Percentiles rank a stretch among this genome's conserved stretches.
Evolutionary conservation across 2,888 invertebrate genomes (phyloP).

Genomic region (Branchellion lobata): DNA sequence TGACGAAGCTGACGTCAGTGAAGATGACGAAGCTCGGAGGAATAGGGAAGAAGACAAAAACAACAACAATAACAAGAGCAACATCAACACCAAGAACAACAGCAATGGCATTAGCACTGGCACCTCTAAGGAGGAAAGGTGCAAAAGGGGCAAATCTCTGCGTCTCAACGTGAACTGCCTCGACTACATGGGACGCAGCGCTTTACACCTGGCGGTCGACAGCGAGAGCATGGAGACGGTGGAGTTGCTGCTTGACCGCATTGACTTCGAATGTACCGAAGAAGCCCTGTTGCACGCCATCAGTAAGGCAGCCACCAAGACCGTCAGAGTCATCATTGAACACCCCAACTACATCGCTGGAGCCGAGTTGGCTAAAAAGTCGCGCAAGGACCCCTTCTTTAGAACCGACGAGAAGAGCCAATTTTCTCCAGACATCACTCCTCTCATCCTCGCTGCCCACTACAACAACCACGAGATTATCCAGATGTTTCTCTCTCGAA

Average conservation of each 20-base stretch:
- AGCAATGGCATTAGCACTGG: constrained; percentile 37
- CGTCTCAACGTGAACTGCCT: constrained; percentile 61
- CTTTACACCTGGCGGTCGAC: constrained; percentile 72
- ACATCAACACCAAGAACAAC: constrained; percentile 21
- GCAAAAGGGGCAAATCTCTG: background rate
- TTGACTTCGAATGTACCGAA: constrained; percentile 68
- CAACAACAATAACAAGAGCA: background rate
- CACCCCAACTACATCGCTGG: constrained; percentile 63
- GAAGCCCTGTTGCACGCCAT: constrained; percentile 73
- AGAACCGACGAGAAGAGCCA: constrained; percentile 63
- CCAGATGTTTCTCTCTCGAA: constrained; percentile 69
- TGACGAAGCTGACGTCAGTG: constrained; percentile 47
- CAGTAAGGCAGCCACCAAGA: constrained; percentile 67
- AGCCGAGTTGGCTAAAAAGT: constrained; percentile 59
- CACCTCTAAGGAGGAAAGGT: constrained; percentile 36
- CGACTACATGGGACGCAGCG: constrained; percentile 69
- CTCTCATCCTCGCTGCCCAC: constrained; percentile 72
- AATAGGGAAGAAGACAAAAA: background rate
- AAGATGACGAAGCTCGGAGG: constrained; percentile 41
- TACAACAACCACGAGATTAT: constrained; percentile 73
- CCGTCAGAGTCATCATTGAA: constrained; percentile 67
- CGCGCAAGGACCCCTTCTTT: constrained; percentile 60
- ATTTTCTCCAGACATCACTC: constrained; percentile 73
- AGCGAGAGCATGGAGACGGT: constrained; percentile 70
- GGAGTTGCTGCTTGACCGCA: constrained; percentile 68